Evolutionary conservation across 2,797 vertebrate species (phyloP), one percentile per base, ranked within the genome.

Genomic region (Sylvilagus floridanus): DNA sequence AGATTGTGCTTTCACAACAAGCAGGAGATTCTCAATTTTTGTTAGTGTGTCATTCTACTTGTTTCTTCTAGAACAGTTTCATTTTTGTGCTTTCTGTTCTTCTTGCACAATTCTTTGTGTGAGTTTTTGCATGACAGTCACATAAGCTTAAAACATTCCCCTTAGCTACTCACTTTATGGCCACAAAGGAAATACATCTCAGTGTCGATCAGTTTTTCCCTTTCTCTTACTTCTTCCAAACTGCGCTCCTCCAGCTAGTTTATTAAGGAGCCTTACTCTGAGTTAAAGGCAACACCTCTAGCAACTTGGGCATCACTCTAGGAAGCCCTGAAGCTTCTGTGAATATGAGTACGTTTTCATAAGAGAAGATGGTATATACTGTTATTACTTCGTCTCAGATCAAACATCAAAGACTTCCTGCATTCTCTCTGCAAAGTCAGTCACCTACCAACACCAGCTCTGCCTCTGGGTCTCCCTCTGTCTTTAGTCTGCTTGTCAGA

Each of bases 1-100:
- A 57, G 2, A 37, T 66, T 92, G 65, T 91, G 35, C 62, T 93
- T 96, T 89, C 24, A 72, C 66, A 91, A 72, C 21, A 91, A 57
- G 68, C 8, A 77, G 22, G 5, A 68, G 10, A 17, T 84, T 37
- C 32, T 95, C 28, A 35, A 26, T 57, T 84, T 77, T 30, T 84
- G 52, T n/a, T 17, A 11, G 5, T 26, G 8, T 21, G 24, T 60
- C 72, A 52, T 22, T 35, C 52, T 89, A 30, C 24, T 10, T 66
- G 16, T 2, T 57, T 94, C 84, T 42, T 4, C 24, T 28, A 5
- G 24, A 42, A 10, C 57, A 47, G 3, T 8, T 14, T 66, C 22
- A 42, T 73, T 37, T 47, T 63, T 35, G 28, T 11, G 62, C 35
- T 91, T 21, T 2, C 19, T 90, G 0, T 77, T 90, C n/a, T 69